A percentile compares a stretch with the other conserved stretches of the same genome.
Conservation (phyloP, 2,113 vertebrate species). For the Mastomys natalensis region DNA sequence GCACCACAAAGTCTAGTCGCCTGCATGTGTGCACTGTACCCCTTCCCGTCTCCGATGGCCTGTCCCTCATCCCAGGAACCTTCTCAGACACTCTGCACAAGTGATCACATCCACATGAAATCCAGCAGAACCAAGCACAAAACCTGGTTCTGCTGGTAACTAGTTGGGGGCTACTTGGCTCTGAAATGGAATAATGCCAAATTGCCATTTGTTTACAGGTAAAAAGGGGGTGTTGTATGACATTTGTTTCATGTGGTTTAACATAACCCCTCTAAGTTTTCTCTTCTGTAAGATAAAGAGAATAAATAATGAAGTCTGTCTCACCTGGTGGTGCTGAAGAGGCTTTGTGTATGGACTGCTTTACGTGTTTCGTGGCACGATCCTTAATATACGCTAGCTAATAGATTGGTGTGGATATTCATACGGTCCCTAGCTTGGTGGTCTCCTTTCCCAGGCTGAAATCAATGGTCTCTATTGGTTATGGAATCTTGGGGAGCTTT, state of each 20-base stretch:
- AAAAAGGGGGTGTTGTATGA: not conserved
- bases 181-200: not conserved
- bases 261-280: not conserved
- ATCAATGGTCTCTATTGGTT: not conserved
- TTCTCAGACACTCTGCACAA: accelerated
- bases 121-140: too few relatives aligned
- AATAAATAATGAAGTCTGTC: not conserved
- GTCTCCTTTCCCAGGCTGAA: not conserved
- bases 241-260: not conserved
- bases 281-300: not conserved
- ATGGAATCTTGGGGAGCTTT: not conserved
- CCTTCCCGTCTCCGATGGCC: not conserved
- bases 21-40: not conserved
- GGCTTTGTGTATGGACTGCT: not conserved
- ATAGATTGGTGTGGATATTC: not conserved
- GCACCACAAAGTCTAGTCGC: not conserved
- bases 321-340: not conserved
- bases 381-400: not conserved
- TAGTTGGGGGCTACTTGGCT: not conserved
- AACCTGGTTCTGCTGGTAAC: not conserved
- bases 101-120: not conserved
- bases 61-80: not conserved
- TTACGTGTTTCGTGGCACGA: not conserved
- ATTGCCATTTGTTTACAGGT: not conserved
- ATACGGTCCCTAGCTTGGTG: not conserved